Conservation (phyloP, 2,113 vertebrate genomes). For the Lucifuga dentata region DNA sequence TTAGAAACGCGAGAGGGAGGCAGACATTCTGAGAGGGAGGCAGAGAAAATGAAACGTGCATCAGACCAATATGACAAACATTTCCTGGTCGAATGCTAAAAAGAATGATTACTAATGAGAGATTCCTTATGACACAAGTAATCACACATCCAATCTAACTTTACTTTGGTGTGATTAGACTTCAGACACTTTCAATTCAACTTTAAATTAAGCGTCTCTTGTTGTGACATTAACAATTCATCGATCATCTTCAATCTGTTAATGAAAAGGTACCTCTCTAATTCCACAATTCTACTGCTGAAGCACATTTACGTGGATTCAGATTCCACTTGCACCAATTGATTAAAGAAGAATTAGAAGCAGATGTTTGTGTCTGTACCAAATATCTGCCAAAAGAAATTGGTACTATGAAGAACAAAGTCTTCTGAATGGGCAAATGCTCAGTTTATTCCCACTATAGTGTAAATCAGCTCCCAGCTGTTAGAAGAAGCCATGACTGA, state of each 20-base stretch:
- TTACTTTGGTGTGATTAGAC: constrained; percentile 24
- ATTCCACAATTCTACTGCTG: constrained; percentile 8
- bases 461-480: background rate
- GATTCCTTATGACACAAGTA: constrained; percentile 48
- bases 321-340: background rate
- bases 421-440: background rate
- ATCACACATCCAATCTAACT: constrained; percentile 45
- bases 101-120: constrained; percentile 32
- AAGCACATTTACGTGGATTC: constrained; percentile 1
- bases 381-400: constrained; percentile 13
- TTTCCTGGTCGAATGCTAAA: constrained; percentile 21
- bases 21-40: constrained; percentile 48
- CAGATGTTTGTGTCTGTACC: constrained; percentile 11
- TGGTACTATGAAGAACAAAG: constrained; percentile 1
- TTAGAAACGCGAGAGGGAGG: constrained; percentile 50
- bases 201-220: constrained; percentile 33
- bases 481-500: background rate
- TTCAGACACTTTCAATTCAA: constrained; percentile 44
- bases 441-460: background rate
- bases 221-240: constrained; percentile 47
- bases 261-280: constrained; percentile 21
- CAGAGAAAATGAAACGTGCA: constrained; percentile 20
- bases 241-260: constrained; percentile 7
- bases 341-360: constrained; percentile 4
- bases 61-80: constrained; percentile 23